These are phyloP conservation scores for Ceratosolen solmsi DNA, from an alignment of 1,140 invertebrate species.

Conservation along the genomic window DNA sequence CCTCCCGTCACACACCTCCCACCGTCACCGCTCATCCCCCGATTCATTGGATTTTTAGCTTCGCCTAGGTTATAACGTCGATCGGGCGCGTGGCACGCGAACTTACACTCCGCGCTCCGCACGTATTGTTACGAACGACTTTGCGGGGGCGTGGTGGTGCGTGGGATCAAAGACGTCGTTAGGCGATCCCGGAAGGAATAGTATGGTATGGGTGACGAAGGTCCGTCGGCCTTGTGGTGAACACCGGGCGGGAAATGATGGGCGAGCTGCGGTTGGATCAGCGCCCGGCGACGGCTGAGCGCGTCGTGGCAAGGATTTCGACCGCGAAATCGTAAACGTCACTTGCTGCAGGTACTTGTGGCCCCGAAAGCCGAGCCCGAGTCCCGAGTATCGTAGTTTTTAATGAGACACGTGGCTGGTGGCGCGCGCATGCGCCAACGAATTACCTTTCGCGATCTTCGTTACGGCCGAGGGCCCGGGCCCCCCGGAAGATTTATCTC, in stretches of 20 bases:
- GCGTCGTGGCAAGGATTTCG: neutral
- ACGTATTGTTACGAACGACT: too few species aligned
- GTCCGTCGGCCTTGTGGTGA: too few species aligned
- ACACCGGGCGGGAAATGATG: too few species aligned
- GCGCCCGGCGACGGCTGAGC: too few species aligned
- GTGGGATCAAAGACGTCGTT: too few species aligned
- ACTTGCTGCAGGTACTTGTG: conserved; percentile 38
- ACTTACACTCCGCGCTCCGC: too few species aligned
- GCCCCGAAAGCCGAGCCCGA: neutral
- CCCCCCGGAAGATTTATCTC: conserved; percentile 24
- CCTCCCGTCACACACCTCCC: neutral
- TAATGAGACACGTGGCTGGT: neutral
- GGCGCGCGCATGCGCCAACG: neutral
- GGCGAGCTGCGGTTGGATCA: too few species aligned
- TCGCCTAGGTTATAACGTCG: neutral
- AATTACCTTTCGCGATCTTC: neutral
- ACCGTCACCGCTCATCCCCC: too few species aligned
- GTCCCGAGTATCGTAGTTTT: neutral
- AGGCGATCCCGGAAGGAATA: too few species aligned
- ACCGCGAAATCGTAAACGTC: conserved; percentile 29
- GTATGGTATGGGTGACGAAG: too few species aligned
- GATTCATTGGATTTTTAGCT: neutral
- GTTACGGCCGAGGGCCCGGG: neutral
- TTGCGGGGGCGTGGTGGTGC: too few species aligned
- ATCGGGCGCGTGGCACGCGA: too few species aligned